These are phyloP conservation scores for Oenanthe oenanthe DNA, from an alignment of 2,113 vertebrate species.

Conservation along the genomic window DNA sequence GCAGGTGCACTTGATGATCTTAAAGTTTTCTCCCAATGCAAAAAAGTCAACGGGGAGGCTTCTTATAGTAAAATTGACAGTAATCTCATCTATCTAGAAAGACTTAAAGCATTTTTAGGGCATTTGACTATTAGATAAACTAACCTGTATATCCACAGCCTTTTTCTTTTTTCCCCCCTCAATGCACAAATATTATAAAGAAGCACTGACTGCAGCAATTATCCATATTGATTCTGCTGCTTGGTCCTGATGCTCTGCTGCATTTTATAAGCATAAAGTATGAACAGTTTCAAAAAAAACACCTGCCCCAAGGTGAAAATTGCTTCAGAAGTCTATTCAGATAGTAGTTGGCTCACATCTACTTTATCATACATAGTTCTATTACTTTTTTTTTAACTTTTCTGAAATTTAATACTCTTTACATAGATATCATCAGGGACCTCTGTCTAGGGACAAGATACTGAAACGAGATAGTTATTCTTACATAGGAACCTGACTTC, in stretches of 20 bases:
- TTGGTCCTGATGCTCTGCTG: not conserved
- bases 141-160: not conserved
- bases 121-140: not conserved
- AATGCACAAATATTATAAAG: not conserved
- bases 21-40: not conserved
- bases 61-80: not conserved
- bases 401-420: not conserved
- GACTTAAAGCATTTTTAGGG: not conserved
- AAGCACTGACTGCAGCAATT: not conserved
- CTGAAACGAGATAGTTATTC: not conserved
- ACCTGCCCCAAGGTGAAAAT: not conserved
- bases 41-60: not conserved
- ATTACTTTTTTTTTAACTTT: not conserved
- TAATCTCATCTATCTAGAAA: not conserved
- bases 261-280: not conserved
- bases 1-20: not conserved
- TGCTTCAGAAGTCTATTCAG: not conserved
- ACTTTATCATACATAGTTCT: not conserved
- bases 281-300: not conserved
- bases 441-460: not conserved
- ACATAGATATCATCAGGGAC: not conserved
- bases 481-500: not conserved
- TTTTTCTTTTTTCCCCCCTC: accelerated
- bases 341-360: not conserved
- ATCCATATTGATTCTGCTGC: not conserved